Percentiles rank a stretch among this genome's conserved stretches.
Conservation (phyloP, 1,140 invertebrate genomes). For the Rhyzopertha dominica region DNA sequence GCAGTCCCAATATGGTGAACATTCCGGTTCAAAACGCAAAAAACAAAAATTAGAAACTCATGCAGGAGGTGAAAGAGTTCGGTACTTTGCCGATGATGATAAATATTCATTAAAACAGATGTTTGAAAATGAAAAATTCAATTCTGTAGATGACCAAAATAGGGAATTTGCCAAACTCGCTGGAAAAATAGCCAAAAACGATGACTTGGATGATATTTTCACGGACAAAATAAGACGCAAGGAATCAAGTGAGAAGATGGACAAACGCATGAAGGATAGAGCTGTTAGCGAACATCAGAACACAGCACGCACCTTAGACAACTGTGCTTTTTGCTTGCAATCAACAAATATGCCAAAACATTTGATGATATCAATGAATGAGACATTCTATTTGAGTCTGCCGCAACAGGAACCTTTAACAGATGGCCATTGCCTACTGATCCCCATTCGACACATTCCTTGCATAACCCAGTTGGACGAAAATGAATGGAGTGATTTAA, state of each 20-base stretch:
- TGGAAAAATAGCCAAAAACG: slow-evolving; percentile 63
- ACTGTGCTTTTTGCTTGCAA: slow-evolving; percentile 80
- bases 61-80: slow-evolving; percentile 62
- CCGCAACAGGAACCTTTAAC: slow-evolving; percentile 74
- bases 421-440: slow-evolving; percentile 83
- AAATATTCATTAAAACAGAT: slow-evolving; percentile 80
- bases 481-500: slow-evolving; percentile 87
- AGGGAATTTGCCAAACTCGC: slow-evolving; percentile 72
- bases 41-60: slow-evolving; percentile 70
- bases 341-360: slow-evolving; percentile 77
- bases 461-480: slow-evolving; percentile 83
- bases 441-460: slow-evolving; percentile 74
- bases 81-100: slow-evolving; percentile 90
- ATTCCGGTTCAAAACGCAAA: slow-evolving; percentile 41
- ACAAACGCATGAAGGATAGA: slow-evolving; percentile 57
- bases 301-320: slow-evolving; percentile 65
- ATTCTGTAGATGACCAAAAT: slow-evolving; percentile 75
- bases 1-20: slow-evolving; percentile 38
- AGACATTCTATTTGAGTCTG: slow-evolving; percentile 76
- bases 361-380: slow-evolving; percentile 76
- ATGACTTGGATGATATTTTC: slow-evolving; percentile 85
- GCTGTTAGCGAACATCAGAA: slow-evolving; percentile 71
- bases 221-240: slow-evolving; percentile 64
- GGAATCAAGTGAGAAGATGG: slow-evolving; percentile 56
- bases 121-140: slow-evolving; percentile 87